A percentile compares a stretch with the other conserved stretches of the same genome.
Evolutionary conservation across 1,140 invertebrate genomes (phyloP).

Genomic region (Rhyzopertha dominica): DNA sequence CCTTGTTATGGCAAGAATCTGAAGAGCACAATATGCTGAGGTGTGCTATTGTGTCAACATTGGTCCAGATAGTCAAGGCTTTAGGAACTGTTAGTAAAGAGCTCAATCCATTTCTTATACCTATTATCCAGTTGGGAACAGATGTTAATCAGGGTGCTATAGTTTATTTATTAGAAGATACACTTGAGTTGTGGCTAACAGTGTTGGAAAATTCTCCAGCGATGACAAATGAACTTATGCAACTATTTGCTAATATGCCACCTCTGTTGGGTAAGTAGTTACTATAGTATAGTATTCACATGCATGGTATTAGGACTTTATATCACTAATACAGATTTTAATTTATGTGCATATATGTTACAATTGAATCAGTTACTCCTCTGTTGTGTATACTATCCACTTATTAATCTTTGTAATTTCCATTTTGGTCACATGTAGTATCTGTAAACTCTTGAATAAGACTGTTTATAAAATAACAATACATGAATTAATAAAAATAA

Average conservation of each 20-base stretch:
- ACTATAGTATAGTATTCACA: too few species aligned
- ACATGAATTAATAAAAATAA: too few species aligned
- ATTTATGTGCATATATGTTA: too few species aligned
- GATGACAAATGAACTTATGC: slow-evolving; percentile 59
- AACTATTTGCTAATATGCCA: slow-evolving; percentile 71
- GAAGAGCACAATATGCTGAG: slow-evolving; percentile 85
- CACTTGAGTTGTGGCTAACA: slow-evolving; percentile 81
- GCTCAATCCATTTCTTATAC: slow-evolving; percentile 65
- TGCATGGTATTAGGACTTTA: too few species aligned
- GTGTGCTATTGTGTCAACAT: slow-evolving; percentile 83
- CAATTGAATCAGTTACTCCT: too few species aligned
- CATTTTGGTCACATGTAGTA: too few species aligned
- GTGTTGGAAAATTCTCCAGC: slow-evolving; percentile 71
- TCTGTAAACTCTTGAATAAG: too few species aligned
- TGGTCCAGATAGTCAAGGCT: slow-evolving; percentile 71
- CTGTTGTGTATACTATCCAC: too few species aligned
- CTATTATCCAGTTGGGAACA: slow-evolving; percentile 74
- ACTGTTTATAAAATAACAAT: too few species aligned
- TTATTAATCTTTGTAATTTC: too few species aligned
- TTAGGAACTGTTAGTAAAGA: slow-evolving; percentile 55
- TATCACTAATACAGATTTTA: too few species aligned
- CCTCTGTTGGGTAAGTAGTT: slow-evolving; percentile 66
- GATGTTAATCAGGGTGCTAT: slow-evolving; percentile 73
- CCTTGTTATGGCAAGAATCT: slow-evolving; percentile 81
- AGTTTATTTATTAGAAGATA: slow-evolving; percentile 89